Base-by-base conservation (phyloP, 2,888 invertebrate genomes). In the Nezara viridula region DNA sequence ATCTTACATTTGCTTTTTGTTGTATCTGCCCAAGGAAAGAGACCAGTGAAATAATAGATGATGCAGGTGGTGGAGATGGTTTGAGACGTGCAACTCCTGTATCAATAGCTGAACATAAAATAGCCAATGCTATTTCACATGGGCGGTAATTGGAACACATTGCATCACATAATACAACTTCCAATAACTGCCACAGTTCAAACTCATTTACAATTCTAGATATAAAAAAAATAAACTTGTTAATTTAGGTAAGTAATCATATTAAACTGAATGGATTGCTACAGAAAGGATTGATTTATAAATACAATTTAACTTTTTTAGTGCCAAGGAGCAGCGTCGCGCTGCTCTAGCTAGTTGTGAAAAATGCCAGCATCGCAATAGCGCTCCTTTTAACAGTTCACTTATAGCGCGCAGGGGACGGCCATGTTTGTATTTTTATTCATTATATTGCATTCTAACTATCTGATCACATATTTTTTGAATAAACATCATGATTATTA, bases 121-220 rank as follows among this genome's bases (percentile, higher is more conserved):
- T 93, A 88, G 96, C 96, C 86, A 98, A 94, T 21, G 97, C 97
- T 90, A 97, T 93, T 90, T 96, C 96, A 6, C 89, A 89, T 12
- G 90, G 88, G 24, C 89, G 85, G 89, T 95, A 95, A 92, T 95
- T 96, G 60, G 95, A 95, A 91, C 97, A 96, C 90, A 94, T 94
- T 5, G 96, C 95, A 93, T 97, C 96, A 92, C 96, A 96, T 90
- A 95, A 94, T 85, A 96, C 94, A 91, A 96, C 95, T 93, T 97
- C 97, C 91, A 98, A 93, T 91, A 95, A 94, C 91, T 95, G 95
- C 91, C 95, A 94, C 89, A 96, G 92, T 92, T 95, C 95, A 92
- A 94, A 95, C 94, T 95, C 89, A 55, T 90, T 91, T 50, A 91
- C 90, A 52, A 90, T 90, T 77, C 90, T 90, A 27, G 27, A 60